Conservation (phyloP, 2,797 vertebrate species). For the Macropodus opercularis region DNA sequence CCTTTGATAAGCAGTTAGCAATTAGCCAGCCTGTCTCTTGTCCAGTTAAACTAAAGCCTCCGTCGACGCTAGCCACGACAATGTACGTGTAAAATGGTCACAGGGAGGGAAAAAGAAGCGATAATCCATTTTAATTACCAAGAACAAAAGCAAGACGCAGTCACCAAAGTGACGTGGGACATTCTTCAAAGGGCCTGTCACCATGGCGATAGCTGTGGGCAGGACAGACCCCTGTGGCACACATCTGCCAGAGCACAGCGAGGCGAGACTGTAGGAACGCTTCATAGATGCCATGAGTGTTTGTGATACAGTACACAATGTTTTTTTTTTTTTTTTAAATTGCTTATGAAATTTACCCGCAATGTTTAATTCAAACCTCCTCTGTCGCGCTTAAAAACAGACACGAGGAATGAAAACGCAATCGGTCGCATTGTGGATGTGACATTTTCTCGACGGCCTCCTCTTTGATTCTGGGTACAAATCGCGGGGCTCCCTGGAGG, state of each 20-base stretch:
- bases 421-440: conserved; percentile 45
- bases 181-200: conserved; percentile 55
- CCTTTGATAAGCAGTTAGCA: conserved; percentile 34
- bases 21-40: conserved; percentile 6
- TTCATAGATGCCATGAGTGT: conserved; percentile 9
- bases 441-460: conserved; percentile 20
- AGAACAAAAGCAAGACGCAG: conserved; percentile 64
- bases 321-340: neutral
- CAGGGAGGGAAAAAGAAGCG: neutral
- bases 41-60: conserved; percentile 37
- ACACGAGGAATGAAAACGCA: conserved; percentile 25
- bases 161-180: conserved; percentile 59
- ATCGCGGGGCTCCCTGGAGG: conserved; percentile 51
- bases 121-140: conserved; percentile 75
- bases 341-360: conserved; percentile 1
- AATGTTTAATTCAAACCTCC: conserved; percentile 14
- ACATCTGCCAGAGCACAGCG: conserved; percentile 11
- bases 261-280: conserved; percentile 8
- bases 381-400: neutral
- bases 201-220: conserved; percentile 54
- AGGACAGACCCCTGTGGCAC: conserved; percentile 43
- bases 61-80: conserved; percentile 27
- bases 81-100: conserved; percentile 28
- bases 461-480: conserved; percentile 43
- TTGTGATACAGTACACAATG: neutral